These are phyloP conservation scores for Lacerta agilis DNA, from an alignment of 2,797 vertebrate species.

Conservation along the genomic window DNA sequence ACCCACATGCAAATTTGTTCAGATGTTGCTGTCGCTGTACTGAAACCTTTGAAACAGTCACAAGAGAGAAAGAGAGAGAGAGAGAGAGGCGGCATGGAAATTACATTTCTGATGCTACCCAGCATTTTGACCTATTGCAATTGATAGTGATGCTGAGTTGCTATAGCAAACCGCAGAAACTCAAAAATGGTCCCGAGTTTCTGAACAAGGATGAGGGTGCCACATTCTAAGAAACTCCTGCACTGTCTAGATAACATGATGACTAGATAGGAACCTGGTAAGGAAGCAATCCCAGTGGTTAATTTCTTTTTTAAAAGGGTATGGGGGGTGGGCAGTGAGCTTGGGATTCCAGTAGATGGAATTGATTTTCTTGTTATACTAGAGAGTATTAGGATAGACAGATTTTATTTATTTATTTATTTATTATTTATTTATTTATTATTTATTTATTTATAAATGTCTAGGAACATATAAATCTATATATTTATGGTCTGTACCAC, in stretches of 20 bases:
- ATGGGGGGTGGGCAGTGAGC: too few species aligned
- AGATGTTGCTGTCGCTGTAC: background rate
- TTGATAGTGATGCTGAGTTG: constrained; percentile 23
- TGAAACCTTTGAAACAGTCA: constrained; percentile 19
- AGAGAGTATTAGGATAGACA: background rate
- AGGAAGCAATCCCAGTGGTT: background rate
- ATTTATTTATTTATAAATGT: background rate
- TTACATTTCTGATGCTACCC: constrained; percentile 37
- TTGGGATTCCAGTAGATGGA: background rate
- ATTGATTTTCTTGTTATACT: background rate
- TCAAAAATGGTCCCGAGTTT: background rate
- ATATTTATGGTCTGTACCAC: too few species aligned
- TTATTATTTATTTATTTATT: too few species aligned
- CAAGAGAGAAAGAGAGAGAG: background rate
- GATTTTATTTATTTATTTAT: too few species aligned
- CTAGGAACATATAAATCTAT: background rate
- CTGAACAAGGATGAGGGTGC: background rate
- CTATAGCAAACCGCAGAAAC: constrained; percentile 15
- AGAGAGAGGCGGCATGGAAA: background rate
- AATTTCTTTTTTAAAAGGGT: background rate
- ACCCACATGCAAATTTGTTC: constrained; percentile 15
- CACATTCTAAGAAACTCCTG: background rate
- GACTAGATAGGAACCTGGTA: background rate
- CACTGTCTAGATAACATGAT: background rate
- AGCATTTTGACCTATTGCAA: constrained; percentile 28